Percentiles rank a stretch among this genome's conserved stretches.
Conservation (phyloP, 2,797 vertebrate genomes). For the Merluccius polli region DNA sequence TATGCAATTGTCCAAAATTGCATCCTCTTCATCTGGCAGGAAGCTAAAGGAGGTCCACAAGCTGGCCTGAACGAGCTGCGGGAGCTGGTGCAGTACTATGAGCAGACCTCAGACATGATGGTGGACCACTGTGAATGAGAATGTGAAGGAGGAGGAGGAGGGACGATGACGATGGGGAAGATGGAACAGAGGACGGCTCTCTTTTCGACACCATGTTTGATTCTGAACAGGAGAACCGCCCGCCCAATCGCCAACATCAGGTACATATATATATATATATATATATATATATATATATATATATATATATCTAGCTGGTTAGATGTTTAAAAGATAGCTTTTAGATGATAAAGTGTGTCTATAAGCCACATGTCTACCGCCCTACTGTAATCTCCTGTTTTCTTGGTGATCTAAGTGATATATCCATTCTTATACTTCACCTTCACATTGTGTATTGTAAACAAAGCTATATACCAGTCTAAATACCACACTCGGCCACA, state of each 20-base stretch:
- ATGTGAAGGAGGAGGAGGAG: slow-evolving; percentile 84
- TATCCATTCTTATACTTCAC: neutral
- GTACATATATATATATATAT: slow-evolving; percentile 61
- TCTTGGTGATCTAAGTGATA: neutral
- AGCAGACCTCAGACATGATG: slow-evolving; percentile 99
- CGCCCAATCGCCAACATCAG: slow-evolving; percentile 88
- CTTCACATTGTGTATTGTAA: neutral
- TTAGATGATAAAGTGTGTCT: too few relatives aligned
- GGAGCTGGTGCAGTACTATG: slow-evolving; percentile 96
- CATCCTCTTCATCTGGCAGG: slow-evolving; percentile 56
- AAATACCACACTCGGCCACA: neutral
- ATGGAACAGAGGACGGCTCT: slow-evolving; percentile 83
- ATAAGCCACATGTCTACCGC: too few relatives aligned
- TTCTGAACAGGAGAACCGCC: slow-evolving; percentile 85
- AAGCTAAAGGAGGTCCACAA: slow-evolving; percentile 97
- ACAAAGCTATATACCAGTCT: neutral
- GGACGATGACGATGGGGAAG: slow-evolving; percentile 77
- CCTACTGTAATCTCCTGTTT: too few relatives aligned
- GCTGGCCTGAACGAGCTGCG: slow-evolving; percentile 91
- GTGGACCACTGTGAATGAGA: slow-evolving; percentile 96
- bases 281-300: too few relatives aligned
- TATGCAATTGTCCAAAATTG: too few relatives aligned
- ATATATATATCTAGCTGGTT: too few relatives aligned
- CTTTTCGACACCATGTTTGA: slow-evolving; percentile 85
- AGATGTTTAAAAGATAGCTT: too few relatives aligned